Conservation (phyloP, 2,888 invertebrate species). For the Xestobium rufovillosum region DNA sequence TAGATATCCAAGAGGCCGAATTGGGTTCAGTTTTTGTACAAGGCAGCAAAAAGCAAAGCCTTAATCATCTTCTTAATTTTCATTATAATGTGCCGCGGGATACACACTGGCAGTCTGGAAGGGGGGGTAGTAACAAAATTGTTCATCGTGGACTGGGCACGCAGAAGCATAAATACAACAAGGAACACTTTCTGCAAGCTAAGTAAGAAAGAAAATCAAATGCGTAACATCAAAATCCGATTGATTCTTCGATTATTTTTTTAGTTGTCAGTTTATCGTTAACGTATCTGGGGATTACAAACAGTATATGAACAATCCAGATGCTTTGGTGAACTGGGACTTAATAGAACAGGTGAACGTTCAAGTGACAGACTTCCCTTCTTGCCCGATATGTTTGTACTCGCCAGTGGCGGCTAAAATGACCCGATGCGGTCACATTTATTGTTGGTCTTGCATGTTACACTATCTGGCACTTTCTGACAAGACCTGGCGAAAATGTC, state of each 20-base stretch:
- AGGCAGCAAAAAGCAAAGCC: slow-evolving; percentile 85
- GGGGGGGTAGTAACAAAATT: slow-evolving; percentile 18
- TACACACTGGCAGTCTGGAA: slow-evolving; percentile 25
- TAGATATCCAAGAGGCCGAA: slow-evolving; percentile 52
- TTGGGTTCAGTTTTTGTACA: slow-evolving; percentile 74
- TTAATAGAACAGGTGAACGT: slow-evolving; percentile 83
- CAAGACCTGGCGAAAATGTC: slow-evolving; percentile 76
- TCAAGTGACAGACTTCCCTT: slow-evolving; percentile 57
- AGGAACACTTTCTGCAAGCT: slow-evolving; percentile 90
- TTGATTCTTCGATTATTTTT: slow-evolving; percentile 29
- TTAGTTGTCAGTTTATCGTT: slow-evolving; percentile 92
- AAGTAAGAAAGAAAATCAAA: slow-evolving; percentile 66
- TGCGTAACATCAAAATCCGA: no score
- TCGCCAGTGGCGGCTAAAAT: slow-evolving; percentile 83
- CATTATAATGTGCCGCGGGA: slow-evolving; percentile 69
- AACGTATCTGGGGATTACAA: slow-evolving; percentile 72
- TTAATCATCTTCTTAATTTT: slow-evolving; percentile 92
- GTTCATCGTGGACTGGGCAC: slow-evolving; percentile 43
- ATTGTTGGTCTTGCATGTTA: slow-evolving; percentile 92
- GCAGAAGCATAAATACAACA: slow-evolving; percentile 70
- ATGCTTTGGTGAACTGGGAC: slow-evolving; percentile 85
- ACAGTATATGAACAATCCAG: slow-evolving; percentile 73
- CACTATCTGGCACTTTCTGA: slow-evolving; percentile 86
- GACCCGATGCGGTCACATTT: slow-evolving; percentile 91
- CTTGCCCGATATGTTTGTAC: slow-evolving; percentile 90